phyloP scores from a whole-genome alignment of 2,113 vertebrate species.

The Sander vitreus region DNA sequence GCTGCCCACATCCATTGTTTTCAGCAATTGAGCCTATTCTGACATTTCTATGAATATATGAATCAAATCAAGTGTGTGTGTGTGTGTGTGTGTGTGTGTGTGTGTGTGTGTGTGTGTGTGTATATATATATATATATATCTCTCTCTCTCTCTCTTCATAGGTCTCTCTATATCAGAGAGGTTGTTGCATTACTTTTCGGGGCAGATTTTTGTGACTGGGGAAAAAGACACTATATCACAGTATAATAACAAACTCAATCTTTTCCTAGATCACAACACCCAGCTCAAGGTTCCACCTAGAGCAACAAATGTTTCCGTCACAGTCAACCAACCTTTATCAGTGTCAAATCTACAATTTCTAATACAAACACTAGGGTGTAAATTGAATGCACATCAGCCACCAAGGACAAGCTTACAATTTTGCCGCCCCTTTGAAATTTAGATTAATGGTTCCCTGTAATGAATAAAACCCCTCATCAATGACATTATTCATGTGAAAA shows the following conservation, averaged over 20 bases:
- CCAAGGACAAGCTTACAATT: slow-evolving; percentile 67
- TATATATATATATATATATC: too few relatives aligned
- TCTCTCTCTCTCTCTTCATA: too few relatives aligned
- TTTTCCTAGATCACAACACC: neutral
- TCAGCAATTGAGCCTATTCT: neutral
- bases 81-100: too few relatives aligned
- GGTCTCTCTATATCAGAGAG: too few relatives aligned
- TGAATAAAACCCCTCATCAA: slow-evolving; percentile 47
- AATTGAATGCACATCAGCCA: slow-evolving; percentile 75
- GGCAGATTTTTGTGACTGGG: too few relatives aligned
- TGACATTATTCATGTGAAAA: slow-evolving; percentile 29
- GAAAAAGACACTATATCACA: neutral
- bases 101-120: too few relatives aligned
- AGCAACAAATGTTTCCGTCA: neutral
- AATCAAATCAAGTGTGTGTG: too few relatives aligned
- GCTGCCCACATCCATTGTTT: neutral
- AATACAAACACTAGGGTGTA: neutral
- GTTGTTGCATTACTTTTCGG: too few relatives aligned
- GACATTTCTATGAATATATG: too few relatives aligned
- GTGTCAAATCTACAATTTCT: neutral
- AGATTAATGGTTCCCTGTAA: slow-evolving; percentile 40
- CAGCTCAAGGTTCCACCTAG: neutral
- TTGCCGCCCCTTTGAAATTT: slow-evolving; percentile 28
- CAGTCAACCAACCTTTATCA: neutral
- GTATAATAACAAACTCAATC: neutral